These are phyloP conservation scores for Poecilia picta DNA, from an alignment of 2,797 vertebrate species.

Conservation along the genomic window DNA sequence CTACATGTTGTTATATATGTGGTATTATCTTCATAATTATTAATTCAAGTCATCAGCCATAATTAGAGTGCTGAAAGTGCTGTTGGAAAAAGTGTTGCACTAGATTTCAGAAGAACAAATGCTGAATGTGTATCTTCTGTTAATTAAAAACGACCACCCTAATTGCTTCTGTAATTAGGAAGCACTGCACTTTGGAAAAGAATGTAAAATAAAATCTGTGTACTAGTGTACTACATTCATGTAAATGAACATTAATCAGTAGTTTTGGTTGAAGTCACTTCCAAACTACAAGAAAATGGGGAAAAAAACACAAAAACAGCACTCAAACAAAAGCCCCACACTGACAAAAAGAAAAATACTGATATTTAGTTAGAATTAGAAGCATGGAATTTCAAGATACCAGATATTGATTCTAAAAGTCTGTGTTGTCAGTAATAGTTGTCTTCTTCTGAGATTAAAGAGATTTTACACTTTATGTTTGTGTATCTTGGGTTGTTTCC, in stretches of 20 bases:
- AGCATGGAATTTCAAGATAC: background rate
- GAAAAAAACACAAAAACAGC: background rate
- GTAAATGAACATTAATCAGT: conserved; percentile 51
- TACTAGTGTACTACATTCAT: conserved; percentile 35
- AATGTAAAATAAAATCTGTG: conserved; percentile 2
- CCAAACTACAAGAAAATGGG: background rate
- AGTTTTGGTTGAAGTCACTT: conserved; percentile 35
- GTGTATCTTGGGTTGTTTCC: background rate
- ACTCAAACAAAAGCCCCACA: conserved; percentile 2
- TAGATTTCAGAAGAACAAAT: conserved; percentile 51
- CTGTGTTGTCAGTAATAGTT: background rate
- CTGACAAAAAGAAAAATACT: background rate
- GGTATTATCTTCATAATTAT: conserved; percentile 50
- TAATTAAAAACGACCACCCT: conserved; percentile 71
- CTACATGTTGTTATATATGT: conserved; percentile 41
- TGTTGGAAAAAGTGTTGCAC: conserved; percentile 39
- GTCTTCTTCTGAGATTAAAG: background rate
- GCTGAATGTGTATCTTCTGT: conserved; percentile 66
- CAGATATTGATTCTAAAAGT: background rate
- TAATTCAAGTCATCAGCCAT: conserved; percentile 51
- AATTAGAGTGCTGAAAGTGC: conserved; percentile 48
- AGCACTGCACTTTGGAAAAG: conserved; percentile 52
- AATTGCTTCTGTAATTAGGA: conserved; percentile 74
- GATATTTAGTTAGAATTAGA: background rate
- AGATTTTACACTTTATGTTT: background rate